phyloP scores from a whole-genome alignment of 2,113 vertebrate genomes.

The Mus musculus region GRCm39 chr5:73626501-73627000 shows the following conservation, averaged over 20 bases:
- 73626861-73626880: background rate
- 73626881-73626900: background rate
- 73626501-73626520: background rate
- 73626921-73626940: background rate
- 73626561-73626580: background rate
- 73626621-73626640: slow-evolving; percentile 6
- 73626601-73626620: background rate
- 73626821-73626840: background rate
- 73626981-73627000: background rate
- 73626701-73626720: slow-evolving; percentile 47
- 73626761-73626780: background rate
- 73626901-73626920: background rate
- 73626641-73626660: slow-evolving; percentile 31
- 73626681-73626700: slow-evolving; percentile 7
- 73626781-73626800: background rate
- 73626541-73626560: background rate
- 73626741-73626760: slow-evolving; percentile 27
- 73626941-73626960: background rate
- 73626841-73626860: background rate
- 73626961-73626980: background rate
- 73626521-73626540: background rate
- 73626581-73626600: background rate
- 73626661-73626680: slow-evolving; percentile 18
- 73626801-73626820: background rate
- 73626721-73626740: slow-evolving; percentile 56